These are phyloP conservation scores for Lepus timidus DNA, from an alignment of 2,113 vertebrate genomes.

Conservation along the genomic window DNA sequence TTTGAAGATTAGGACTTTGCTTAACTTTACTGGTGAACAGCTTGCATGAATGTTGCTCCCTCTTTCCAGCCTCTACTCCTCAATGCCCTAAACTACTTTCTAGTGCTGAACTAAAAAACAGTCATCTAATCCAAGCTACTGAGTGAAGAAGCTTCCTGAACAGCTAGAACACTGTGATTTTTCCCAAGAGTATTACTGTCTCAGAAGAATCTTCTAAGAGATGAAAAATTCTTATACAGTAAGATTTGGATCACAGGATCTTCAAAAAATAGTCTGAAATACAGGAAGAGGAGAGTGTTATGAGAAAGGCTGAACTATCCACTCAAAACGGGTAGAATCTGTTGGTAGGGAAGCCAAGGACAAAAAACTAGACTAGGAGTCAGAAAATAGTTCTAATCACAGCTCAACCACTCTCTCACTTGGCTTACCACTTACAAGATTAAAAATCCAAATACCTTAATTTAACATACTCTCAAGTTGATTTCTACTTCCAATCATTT, in stretches of 20 bases:
- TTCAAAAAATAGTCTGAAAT: background rate
- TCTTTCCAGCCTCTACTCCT: background rate
- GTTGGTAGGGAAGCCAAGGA: background rate
- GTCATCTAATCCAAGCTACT: background rate
- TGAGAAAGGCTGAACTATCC: background rate
- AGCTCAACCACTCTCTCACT: conserved; percentile 33
- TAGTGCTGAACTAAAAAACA: conserved; percentile 25
- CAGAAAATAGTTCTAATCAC: conserved; percentile 46
- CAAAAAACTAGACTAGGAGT: conserved; percentile 7
- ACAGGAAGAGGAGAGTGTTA: background rate
- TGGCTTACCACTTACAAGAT: conserved; percentile 6
- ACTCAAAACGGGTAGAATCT: conserved; percentile 7
- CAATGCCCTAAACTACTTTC: conserved; percentile 32
- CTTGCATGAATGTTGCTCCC: background rate
- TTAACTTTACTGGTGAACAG: conserved; percentile 43
- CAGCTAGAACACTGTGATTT: conserved; percentile 44
- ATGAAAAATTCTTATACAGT: conserved; percentile 23
- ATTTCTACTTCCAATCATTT: conserved; percentile 19
- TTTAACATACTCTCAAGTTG: background rate
- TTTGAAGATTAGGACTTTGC: conserved; percentile 24
- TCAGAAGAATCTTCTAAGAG: conserved; percentile 31
- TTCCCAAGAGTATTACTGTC: background rate
- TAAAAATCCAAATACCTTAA: conserved; percentile 52
- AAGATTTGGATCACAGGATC: background rate
- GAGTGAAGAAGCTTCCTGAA: conserved; percentile 41